phyloP scores from a whole-genome alignment of 2,888 invertebrate genomes.

The Pollenia amentaria region DNA sequence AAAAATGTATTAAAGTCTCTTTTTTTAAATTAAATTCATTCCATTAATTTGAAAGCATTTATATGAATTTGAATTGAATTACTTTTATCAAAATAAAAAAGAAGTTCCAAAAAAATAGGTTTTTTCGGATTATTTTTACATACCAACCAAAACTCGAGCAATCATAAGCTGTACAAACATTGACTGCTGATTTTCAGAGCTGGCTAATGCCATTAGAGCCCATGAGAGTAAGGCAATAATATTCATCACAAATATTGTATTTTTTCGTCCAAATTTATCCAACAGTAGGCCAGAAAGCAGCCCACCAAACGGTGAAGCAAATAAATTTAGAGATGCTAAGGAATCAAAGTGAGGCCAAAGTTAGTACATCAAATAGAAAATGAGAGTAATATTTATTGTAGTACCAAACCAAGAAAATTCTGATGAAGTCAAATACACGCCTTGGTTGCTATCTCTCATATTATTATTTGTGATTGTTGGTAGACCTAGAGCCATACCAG shows the following conservation, averaged over 20 bases:
- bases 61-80: background rate
- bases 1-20: constrained; percentile 23
- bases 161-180: constrained; percentile 82
- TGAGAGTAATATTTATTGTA: background rate
- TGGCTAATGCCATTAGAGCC: constrained; percentile 81
- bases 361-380: background rate
- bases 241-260: constrained; percentile 81
- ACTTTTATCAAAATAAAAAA: background rate
- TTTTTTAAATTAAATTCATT: too few species aligned
- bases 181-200: constrained; percentile 75
- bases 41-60: too few species aligned
- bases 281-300: constrained; percentile 81
- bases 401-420: constrained; percentile 84
- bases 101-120: background rate
- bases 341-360: background rate
- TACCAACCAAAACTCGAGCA: constrained; percentile 83
- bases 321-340: constrained; percentile 82
- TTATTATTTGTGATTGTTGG: constrained; percentile 82
- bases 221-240: constrained; percentile 81
- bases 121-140: constrained; percentile 43
- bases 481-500: constrained; percentile 82
- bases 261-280: constrained; percentile 83
- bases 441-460: constrained; percentile 78
- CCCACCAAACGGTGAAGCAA: constrained; percentile 83
- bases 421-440: constrained; percentile 77